Evolutionary conservation across 2,797 vertebrate species (phyloP), one percentile per base, ranked within the genome.

Genomic region (Molossus alvarezi): DNA sequence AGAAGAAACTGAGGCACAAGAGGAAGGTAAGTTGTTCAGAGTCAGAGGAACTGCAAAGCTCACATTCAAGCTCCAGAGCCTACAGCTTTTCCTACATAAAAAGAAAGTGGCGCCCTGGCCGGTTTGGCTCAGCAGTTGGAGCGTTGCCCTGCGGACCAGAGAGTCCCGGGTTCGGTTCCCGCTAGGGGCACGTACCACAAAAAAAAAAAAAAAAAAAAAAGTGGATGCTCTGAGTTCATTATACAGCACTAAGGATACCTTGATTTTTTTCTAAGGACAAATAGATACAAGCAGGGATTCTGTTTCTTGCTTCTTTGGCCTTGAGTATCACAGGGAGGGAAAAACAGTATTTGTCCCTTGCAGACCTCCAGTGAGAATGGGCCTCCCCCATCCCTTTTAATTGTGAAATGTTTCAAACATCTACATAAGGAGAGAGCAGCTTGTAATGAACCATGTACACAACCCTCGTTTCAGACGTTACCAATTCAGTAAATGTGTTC

Each of bases 131-230:
- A 33, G 33, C 33, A 3, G 33, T 33, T 33, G 33, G 33, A 33
- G 33, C 33, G 33, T 33, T 33, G 33, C 33, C 33, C 33, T 33
- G 33, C 33, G 33, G 33, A 33, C 33, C 33, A 33, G 33, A 33
- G 33, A 33, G 33, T 33, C 33, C 33, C 33, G 33, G 33, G 33
- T 33, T 33, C 3, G 33, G 33, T 33, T 33, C 33, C 33, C 3
- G 33, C 33, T 33, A 33, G 33, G 3, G 3, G 33, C 33, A 33
- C 33, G 33, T 33, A 33, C 33, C 33, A 33, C 33, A 33, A 33
- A 33, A 62, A 53, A 94, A 90, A 33, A 33, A 33, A 62, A 53
- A 94, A 90, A n/a, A 33, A 33, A 33, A 62, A 53, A 94, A 90
- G 51, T 1, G 0, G 45, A 51, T 48, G 27, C 0, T 48, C 5